Base-by-base conservation (phyloP, 2,797 vertebrate genomes). In the Enteromius afrohamiltoni region DNA sequence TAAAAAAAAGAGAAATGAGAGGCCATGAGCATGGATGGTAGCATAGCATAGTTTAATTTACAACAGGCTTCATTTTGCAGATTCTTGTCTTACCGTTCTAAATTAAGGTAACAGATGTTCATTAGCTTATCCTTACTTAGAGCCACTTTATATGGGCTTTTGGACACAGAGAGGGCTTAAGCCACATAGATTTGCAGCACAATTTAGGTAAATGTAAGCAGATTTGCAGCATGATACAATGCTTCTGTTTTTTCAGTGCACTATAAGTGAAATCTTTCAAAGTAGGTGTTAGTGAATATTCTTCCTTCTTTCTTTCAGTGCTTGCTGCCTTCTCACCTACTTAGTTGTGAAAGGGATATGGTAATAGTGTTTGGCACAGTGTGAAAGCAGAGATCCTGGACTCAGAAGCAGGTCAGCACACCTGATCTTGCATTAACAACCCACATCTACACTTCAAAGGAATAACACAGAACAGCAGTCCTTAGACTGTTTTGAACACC, bases 391-490 rank as follows among this genome's bases (percentile, higher is more conserved):
- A 62, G 79, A 65, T 47, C 58, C 69, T 75, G 26, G 21, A 74
- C 47, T 26, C 55, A 4, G 34, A 23, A 62, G 26, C 68, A 64
- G 34, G 55, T 64, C 79, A 73, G 16, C 51, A 80, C 55, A 79
- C 31, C 23, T 40, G 51, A 45, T 71, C 26, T 23, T 37, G 42
- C 69, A 64, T 73, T 73, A 37, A 64, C 77, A 65, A 65, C 42
- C 40, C 60, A 79, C 45, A 79, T 51, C 13, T 68, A 7, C 77
- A 65, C 60, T 67, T 79, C 45, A 79, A 79, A 79, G 5, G 71
- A 26, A 73, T 45, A 65, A 62, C n/a, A 37, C 21, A 17, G 67
- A 62, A 45, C 23, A 69, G 31, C 74, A 23, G 51, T 73, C 82
- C 14, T 55, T 23, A 74, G 55, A 53, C 31, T 47, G 60, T 21